Percentiles rank a stretch among this genome's conserved stretches.
Evolutionary conservation across 2,888 invertebrate genomes (phyloP).

Genomic region (Trypoxylon attenuatum): DNA sequence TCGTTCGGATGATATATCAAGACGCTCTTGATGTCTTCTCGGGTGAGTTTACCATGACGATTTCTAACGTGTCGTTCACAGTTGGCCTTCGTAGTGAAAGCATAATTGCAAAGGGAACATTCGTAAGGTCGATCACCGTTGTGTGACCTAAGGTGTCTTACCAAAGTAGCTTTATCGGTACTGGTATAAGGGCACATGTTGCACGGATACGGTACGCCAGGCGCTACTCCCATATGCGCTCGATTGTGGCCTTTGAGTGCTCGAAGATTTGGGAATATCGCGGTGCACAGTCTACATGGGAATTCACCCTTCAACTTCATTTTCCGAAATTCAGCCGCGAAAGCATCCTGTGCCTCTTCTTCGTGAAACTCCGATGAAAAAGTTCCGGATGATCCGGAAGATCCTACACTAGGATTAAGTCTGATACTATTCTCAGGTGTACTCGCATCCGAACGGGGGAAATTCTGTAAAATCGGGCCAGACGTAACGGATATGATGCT

Average conservation of each 20-base stretch:
- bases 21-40: constrained; percentile 91
- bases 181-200: constrained; percentile 94
- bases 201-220: constrained; percentile 89
- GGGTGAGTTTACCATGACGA: constrained; percentile 88
- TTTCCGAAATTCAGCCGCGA: constrained; percentile 89
- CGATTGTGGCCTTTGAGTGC: constrained; percentile 94
- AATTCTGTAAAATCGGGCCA: constrained; percentile 59
- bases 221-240: constrained; percentile 85
- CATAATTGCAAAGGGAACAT: constrained; percentile 95
- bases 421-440: constrained; percentile 59
- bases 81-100: constrained; percentile 97
- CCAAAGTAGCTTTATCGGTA: constrained; percentile 92
- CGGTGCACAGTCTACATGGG: constrained; percentile 91
- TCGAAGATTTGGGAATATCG: constrained; percentile 90
- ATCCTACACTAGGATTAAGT: constrained; percentile 56
- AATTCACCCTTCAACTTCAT: constrained; percentile 94
- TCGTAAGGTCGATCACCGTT: constrained; percentile 97
- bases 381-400: constrained; percentile 68
- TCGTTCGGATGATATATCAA: constrained; percentile 92
- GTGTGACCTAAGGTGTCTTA: constrained; percentile 94
- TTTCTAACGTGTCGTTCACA: constrained; percentile 96
- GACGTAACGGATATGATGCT: constrained; percentile 88
- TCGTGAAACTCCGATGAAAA: constrained; percentile 74
- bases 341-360: constrained; percentile 88
- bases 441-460: constrained; percentile 61